Evolutionary conservation across 2,888 invertebrate genomes (phyloP), one percentile per base, ranked within the genome.

Genomic region (Megaustenia siamemsis): DNA sequence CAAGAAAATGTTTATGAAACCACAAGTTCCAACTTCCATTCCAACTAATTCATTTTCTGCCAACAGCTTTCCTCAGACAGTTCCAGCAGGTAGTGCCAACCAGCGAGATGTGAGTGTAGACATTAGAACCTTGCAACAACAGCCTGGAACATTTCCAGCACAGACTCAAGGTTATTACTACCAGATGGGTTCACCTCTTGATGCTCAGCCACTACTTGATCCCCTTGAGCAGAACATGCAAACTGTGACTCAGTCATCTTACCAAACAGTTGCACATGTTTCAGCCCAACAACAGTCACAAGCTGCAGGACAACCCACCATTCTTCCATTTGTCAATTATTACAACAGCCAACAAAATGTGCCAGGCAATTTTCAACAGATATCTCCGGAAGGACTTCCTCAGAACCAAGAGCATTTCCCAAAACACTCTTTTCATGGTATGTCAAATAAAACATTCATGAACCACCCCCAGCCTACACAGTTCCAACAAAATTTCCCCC

Each of bases 271-370:
- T n/a, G 45, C 15, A 28, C 28, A 66, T 40, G 35, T 78, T 43
- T 56, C 45, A 15, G 3, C 12, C 18, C 71, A 85, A 63, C 56
- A 84, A 73, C 82, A 85, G 69, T 68, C 60, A 84, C 63, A 73
- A 40, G 63, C 53, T 75, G 28, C 35, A 45, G 75, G 60, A 35
- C 21, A 38, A 56, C 40, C 71, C 38, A 38, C 75, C 66, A 77
- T 24, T 80, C 56, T 40, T 43, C 71, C 60, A n/a, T 71, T 45
- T 60, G 40, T 45, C 40, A 71, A 82, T 56, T 53, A 68, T 49
- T 68, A 80, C 24, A 53, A 21, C n/a, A 80, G 40, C 8, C 68
- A 80, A 38, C 49, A 45, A 49, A 53, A 68, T 6, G 3, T 15
- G 49, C 45, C 28, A 5, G 53, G 38, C 15, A 43, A 6, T 32